A percentile compares a stretch with the other conserved stretches of the same genome.
phyloP scores from a whole-genome alignment of 2,888 invertebrate genomes.

The Cerceris ruficornis region DNA sequence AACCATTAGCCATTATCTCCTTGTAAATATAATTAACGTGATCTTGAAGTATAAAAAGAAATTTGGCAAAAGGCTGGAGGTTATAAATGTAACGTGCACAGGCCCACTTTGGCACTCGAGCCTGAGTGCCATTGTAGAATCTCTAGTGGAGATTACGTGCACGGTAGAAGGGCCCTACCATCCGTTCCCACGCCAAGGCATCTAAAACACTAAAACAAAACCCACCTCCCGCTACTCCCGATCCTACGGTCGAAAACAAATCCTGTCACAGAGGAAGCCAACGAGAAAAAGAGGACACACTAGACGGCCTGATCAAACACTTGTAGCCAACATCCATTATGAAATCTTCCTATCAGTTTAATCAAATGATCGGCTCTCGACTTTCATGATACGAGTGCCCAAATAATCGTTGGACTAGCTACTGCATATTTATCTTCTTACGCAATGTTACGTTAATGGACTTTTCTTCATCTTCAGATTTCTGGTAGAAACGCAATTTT shows the following conservation, averaged over 20 bases:
- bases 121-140: slow-evolving; percentile 61
- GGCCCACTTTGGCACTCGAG: slow-evolving; percentile 24
- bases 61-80: slow-evolving; percentile 16
- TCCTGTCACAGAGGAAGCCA: slow-evolving; percentile 59
- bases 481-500: too few species aligned
- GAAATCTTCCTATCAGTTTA: slow-evolving; percentile 50
- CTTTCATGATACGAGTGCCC: slow-evolving; percentile 38
- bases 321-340: slow-evolving; percentile 59
- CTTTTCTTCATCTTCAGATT: too few species aligned
- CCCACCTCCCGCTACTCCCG: slow-evolving; percentile 55
- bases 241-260: slow-evolving; percentile 64
- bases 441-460: neutral
- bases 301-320: slow-evolving; percentile 71
- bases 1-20: neutral
- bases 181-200: slow-evolving; percentile 78
- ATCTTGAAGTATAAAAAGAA: slow-evolving; percentile 4
- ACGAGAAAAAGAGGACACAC: slow-evolving; percentile 55
- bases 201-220: slow-evolving; percentile 79
- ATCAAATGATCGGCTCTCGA: slow-evolving; percentile 54
- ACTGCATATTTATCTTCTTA: neutral
- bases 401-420: slow-evolving; percentile 25
- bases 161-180: slow-evolving; percentile 58
- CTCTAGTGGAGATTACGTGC: slow-evolving; percentile 54
- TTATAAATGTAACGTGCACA: slow-evolving; percentile 29
- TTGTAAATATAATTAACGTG: neutral